Evolutionary conservation across 2,113 vertebrate genomes (phyloP), one percentile per base, ranked within the genome.

Genomic region (Microtus montanus): DNA sequence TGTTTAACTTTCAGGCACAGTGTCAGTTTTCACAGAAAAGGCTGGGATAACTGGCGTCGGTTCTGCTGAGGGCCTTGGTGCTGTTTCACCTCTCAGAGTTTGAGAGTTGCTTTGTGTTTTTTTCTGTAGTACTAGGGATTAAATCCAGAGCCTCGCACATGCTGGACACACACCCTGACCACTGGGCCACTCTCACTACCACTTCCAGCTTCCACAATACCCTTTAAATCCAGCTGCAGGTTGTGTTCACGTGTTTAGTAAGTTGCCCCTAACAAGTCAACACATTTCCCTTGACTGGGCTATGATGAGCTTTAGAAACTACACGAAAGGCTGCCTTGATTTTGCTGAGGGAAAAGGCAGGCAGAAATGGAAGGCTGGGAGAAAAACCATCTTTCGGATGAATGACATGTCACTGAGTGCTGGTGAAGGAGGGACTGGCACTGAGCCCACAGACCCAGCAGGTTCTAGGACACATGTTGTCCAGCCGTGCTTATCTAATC

Each of bases 401-500:
- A 44, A 19, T n/a, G 82, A 44, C 89, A 44, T 9, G 15, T 86
- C 73, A n/a, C 38, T 61, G 44, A 30, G 41, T 12, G 20, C 78
- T 91, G 64, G 47, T 30, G 58, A 35, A 47, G 64, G 61, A 68
- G 64, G 83, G 64, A 30, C 83, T 97, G 90, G 87, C 73, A 35
- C 33, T 0, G 28, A 91, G 87, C 66, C 87, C 77, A 85, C 41
- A 90, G 73, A 86, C 85, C 90, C 80, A 70, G 12, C 71, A 68
- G 61, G 14, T 91, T 94, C 61, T 75, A 70, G 96, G 88, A 95
- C 92, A 95, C 94, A 96, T 24, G 63, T 78, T 92, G 85, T 88
- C 90, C 90, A 64, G 86, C 7, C 68, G 85, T 88, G 94, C 96
- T 97, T 97, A 97, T 77, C 93, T 97, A 93, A 96, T 97, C 92